A percentile compares a stretch with the other conserved stretches of the same genome.
These are phyloP conservation scores for Trichacis sp. DNA, from an alignment of 2,888 invertebrate genomes.

Conservation along the genomic window DNA sequence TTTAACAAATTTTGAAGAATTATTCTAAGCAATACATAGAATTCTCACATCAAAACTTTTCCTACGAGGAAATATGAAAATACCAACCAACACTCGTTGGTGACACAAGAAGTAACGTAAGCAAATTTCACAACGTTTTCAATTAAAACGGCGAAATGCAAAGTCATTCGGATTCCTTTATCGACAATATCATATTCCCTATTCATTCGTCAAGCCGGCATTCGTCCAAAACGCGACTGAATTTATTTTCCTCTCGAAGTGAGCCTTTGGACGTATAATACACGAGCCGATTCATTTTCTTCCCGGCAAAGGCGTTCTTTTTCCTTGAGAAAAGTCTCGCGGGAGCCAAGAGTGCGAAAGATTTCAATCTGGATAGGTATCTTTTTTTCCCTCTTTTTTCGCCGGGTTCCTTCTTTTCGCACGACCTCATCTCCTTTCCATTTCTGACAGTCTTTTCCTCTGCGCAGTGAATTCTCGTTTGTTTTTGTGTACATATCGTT, in stretches of 20 bases:
- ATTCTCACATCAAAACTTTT: no score
- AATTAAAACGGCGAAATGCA: neutral
- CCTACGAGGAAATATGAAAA: no score
- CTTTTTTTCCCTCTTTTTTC: slow-evolving; percentile 25
- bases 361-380: slow-evolving; percentile 42
- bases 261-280: slow-evolving; percentile 15
- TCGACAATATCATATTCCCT: neutral
- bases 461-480: slow-evolving; percentile 37
- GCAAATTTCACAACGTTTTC: neutral
- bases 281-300: slow-evolving; percentile 29
- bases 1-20: no score
- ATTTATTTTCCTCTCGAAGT: slow-evolving; percentile 3
- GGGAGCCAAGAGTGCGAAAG: slow-evolving; percentile 28
- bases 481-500: slow-evolving; percentile 59
- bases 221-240: neutral
- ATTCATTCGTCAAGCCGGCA: neutral
- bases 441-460: slow-evolving; percentile 40
- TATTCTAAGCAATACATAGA: no score
- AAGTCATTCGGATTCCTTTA: neutral
- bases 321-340: slow-evolving; percentile 28
- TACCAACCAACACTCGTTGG: no score
- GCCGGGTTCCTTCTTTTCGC: slow-evolving; percentile 1
- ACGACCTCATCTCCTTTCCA: slow-evolving; percentile 29
- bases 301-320: slow-evolving; percentile 29
- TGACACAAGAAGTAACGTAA: no score